Evolutionary conservation across 1,140 invertebrate species (phyloP), one percentile per base, ranked within the genome.

Genomic region (Thaumetopoea pityocampa): DNA sequence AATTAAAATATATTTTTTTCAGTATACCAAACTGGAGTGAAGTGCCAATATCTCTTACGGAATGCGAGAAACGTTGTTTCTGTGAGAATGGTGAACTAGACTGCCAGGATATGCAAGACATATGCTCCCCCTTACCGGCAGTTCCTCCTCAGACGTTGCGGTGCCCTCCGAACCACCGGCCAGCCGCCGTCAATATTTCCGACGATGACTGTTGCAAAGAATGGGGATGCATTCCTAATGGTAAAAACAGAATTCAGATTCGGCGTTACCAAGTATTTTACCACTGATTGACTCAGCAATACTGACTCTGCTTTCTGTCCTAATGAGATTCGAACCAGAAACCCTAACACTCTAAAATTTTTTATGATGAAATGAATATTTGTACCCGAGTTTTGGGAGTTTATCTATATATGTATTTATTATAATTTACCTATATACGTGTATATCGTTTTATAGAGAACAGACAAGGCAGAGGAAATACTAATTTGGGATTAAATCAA

Each of bases 11-110:
- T 15, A 6, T 28, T 33, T 9, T 38, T 70, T 59, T 34, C 50
- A 87, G 83, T 16, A 71, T 90, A 36, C 87, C 90, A 9, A 92
- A 93, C 65, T 92, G 90, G 87, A 88, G 89, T 18, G 88, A 89
- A 33, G 90, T 93, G 17, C 92, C 92, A 1, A 66, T 82, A 11
- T 64, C 70, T 29, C 79, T 67, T 86, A 93, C 78, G 56, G 93
- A 94, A 28, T 97, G 95, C 67, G 93, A 95, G 34, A 89, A 93
- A 44, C 86, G 90, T 56, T 97, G 95, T 76, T 94, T 90, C 70
- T 97, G 95, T 60, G 92, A 95, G 66, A 91, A 92, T 69, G 94
- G 95, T 12, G 93, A 93, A 48, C 87, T 97, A 3, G 92, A 94
- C 27, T 97, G 96, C 63, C 90, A 93, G 44, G 88, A 90, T 2